Evolutionary conservation across 2,797 vertebrate species (phyloP).

Genomic region (Lindbergichthys nudifrons): DNA sequence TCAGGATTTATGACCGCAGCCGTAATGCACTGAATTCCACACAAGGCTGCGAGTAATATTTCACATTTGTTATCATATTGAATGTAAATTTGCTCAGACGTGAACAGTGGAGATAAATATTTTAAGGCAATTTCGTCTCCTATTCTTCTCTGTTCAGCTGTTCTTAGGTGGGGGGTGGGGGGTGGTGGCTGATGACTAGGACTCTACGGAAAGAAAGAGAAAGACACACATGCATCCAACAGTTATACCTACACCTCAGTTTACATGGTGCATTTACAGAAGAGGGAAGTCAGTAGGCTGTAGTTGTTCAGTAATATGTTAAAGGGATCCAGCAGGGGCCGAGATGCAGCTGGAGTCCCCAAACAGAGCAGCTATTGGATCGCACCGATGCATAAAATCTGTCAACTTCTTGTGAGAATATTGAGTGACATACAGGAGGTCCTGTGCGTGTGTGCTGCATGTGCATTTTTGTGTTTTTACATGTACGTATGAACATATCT

Average conservation of each 20-base stretch:
- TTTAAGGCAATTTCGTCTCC: slow-evolving; percentile 77
- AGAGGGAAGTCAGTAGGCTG: slow-evolving; percentile 49
- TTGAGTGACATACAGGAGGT: slow-evolving; percentile 45
- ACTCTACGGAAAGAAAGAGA: slow-evolving; percentile 23
- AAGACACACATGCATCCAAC: slow-evolving; percentile 27
- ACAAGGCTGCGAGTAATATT: slow-evolving; percentile 84
- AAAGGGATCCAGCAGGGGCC: slow-evolving; percentile 54
- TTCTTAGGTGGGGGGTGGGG: slow-evolving; percentile 1
- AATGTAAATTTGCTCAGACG: slow-evolving; percentile 83
- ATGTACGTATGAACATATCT: slow-evolving; percentile 15
- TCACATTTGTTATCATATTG: slow-evolving; percentile 85
- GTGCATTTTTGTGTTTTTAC: slow-evolving; percentile 28
- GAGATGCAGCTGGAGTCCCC: slow-evolving; percentile 55
- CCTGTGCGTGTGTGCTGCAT: slow-evolving; percentile 41
- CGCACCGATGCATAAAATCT: slow-evolving; percentile 64
- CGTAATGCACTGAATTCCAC: slow-evolving; percentile 81
- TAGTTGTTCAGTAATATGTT: slow-evolving; percentile 60
- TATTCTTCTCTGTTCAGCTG: slow-evolving; percentile 61
- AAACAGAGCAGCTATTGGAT: slow-evolving; percentile 66
- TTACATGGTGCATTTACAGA: slow-evolving; percentile 52
- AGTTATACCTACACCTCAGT: slow-evolving; percentile 54
- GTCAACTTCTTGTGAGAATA: slow-evolving; percentile 54
- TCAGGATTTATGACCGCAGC: slow-evolving; percentile 80
- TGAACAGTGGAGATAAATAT: slow-evolving; percentile 80
- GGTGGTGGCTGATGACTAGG: slow-evolving; percentile 22